These are phyloP conservation scores for Cheilinus undulatus DNA, from an alignment of 2,113 vertebrate genomes.

Conservation along the genomic window DNA sequence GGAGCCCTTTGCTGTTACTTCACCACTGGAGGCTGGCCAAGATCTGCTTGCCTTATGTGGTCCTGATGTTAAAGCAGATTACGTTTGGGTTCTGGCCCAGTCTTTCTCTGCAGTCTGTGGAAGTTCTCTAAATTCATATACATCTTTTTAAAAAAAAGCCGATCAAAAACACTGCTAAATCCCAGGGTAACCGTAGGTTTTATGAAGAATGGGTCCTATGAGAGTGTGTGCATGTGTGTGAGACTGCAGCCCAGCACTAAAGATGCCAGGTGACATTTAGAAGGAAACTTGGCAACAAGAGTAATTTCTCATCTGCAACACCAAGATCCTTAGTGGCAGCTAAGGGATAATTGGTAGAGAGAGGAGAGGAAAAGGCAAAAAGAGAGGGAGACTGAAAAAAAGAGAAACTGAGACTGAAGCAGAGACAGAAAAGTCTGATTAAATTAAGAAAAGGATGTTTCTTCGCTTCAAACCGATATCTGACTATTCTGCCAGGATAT, in stretches of 20 bases:
- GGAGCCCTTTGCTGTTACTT: too few species aligned
- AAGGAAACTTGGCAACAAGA: conserved; percentile 54
- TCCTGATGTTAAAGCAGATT: too few species aligned
- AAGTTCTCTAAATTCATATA: too few species aligned
- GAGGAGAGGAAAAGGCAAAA: background rate
- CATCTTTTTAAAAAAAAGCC: too few species aligned
- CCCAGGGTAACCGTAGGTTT: conserved; percentile 24
- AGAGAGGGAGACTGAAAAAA: background rate
- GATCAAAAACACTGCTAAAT: too few species aligned
- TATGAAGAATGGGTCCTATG: conserved; percentile 8
- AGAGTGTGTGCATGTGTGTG: background rate
- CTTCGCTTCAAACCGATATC: too few species aligned
- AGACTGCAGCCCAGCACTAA: conserved; percentile 17
- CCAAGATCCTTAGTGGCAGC: conserved; percentile 24
- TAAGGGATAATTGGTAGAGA: conserved; percentile 27
- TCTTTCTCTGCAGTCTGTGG: too few species aligned
- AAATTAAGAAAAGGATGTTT: too few species aligned
- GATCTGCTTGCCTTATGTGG: too few species aligned
- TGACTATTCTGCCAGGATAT: too few species aligned
- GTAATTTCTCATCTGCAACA: conserved; percentile 46
- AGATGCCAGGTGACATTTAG: conserved; percentile 53
- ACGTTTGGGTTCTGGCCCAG: too few species aligned
- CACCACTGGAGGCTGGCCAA: too few species aligned
- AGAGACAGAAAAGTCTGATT: background rate
- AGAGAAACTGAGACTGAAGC: background rate